These are phyloP conservation scores for Aricia agestis DNA, from an alignment of 1,140 invertebrate genomes.

Conservation along the genomic window DNA sequence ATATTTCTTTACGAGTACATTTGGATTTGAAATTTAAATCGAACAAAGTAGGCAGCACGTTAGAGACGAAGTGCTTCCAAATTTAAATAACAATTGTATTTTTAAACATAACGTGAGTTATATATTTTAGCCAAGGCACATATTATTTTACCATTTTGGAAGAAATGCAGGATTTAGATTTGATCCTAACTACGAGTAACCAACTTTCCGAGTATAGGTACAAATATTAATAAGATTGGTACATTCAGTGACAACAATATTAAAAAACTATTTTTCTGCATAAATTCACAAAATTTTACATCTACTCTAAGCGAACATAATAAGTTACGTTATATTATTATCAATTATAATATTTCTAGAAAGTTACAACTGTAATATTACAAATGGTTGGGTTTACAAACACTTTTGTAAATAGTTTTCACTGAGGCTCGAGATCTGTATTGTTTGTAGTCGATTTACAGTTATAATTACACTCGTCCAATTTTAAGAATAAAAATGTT, in stretches of 20 bases:
- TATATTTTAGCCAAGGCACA: conserved; percentile 69
- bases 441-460: neutral
- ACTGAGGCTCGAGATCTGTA: conserved; percentile 4
- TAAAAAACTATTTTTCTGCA: conserved; percentile 75
- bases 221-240: conserved; percentile 73
- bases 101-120: conserved; percentile 58
- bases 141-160: conserved; percentile 59
- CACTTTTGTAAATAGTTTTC: conserved; percentile 22
- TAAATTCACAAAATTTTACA: conserved; percentile 73
- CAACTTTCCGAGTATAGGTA: conserved; percentile 75
- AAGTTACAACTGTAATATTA: conserved; percentile 61
- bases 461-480: neutral
- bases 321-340: conserved; percentile 51
- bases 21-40: neutral
- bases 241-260: conserved; percentile 75
- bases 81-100: conserved; percentile 30
- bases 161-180: conserved; percentile 71
- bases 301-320: conserved; percentile 73
- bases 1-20: conserved; percentile 7
- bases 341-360: conserved; percentile 66
- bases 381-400: conserved; percentile 52
- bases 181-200: conserved; percentile 74
- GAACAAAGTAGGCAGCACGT: conserved; percentile 41
- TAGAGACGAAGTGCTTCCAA: conserved; percentile 36
- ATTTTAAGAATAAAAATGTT: neutral